Evolutionary conservation across 2,888 invertebrate genomes (phyloP), one percentile per base, ranked within the genome.

Genomic region (Clepsis dumicolana): DNA sequence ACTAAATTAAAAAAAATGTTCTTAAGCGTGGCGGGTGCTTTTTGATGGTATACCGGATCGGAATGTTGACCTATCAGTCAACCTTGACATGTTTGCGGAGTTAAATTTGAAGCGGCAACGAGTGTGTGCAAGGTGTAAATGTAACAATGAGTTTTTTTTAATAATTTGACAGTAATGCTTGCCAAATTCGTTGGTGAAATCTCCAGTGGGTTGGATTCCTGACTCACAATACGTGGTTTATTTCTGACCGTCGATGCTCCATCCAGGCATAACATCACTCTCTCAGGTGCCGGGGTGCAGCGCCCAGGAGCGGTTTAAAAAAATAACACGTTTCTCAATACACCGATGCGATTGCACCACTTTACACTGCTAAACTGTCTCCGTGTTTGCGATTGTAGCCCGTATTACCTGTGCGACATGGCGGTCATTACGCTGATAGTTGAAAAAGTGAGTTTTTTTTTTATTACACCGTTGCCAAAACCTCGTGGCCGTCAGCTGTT

Each of bases 1-100:
- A 41, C 14, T 38, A 65, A 27, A 59, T n/a, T 27, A 12, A 14
- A 12, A 12, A 10, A 65, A 27, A n/a, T n/a, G 7, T n/a, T 8
- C 1, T 52, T 1, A 14, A 25, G 27, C 5, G 25, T 7, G 25
- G 27, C 50, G 56, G 62, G 27, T 60, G 59, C 27, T 63, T 67
- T 53, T 64, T 53, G 32, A 41, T 25, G 64, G 41, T 25, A 59
- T 38, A 25, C 41, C 18, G 32, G 38, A 24, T 41, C 35, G 52
- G 44, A 64, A 64, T 64, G 52, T 68, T 68, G 52, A 64, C 24
- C 44, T 41, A 41, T 66, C 71, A 64, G 63, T 67, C 70, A 65
- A 65, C 88, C 87, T 88, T 88, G 88, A 88, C 88, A 87, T 81
- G 79, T 80, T 85, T 75, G 79, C 81, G 81, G 72, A 73, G 83